Percentiles rank a stretch among this genome's conserved stretches.
These are phyloP conservation scores for Isichthys henryi DNA, from an alignment of 2,113 vertebrate species.

Conservation along the genomic window DNA sequence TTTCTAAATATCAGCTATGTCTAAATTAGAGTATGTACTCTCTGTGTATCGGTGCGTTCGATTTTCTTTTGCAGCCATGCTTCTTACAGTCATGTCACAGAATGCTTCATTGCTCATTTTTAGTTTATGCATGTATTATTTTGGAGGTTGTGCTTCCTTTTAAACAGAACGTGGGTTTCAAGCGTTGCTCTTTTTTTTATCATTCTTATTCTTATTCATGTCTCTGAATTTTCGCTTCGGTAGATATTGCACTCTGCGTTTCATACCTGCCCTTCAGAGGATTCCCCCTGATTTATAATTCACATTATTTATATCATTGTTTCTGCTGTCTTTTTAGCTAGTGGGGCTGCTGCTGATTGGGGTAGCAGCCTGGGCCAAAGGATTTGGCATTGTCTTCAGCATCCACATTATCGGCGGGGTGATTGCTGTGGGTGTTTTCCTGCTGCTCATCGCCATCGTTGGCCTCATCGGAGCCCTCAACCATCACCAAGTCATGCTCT, in stretches of 20 bases:
- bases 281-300: not conserved
- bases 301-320: not conserved
- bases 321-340: conserved; percentile 53
- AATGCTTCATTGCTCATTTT: not conserved
- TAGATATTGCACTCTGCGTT: not conserved
- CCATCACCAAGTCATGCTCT: conserved; percentile 90
- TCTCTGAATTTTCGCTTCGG: not conserved
- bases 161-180: not conserved
- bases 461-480: conserved; percentile 78
- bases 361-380: conserved; percentile 83
- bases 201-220: not conserved
- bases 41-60: not conserved
- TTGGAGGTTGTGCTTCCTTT: not conserved
- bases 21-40: not conserved
- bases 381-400: conserved; percentile 79
- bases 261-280: not conserved
- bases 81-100: not conserved
- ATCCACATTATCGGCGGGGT: conserved; percentile 86
- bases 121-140: not conserved
- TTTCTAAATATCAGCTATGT: not conserved
- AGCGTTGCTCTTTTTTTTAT: not conserved
- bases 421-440: conserved; percentile 82
- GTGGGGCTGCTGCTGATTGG: conserved; percentile 83
- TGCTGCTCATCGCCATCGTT: conserved; percentile 79
- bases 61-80: not conserved